Base-by-base conservation (phyloP, 2,888 invertebrate species). In the Rambutsinella grinnellia region DNA sequence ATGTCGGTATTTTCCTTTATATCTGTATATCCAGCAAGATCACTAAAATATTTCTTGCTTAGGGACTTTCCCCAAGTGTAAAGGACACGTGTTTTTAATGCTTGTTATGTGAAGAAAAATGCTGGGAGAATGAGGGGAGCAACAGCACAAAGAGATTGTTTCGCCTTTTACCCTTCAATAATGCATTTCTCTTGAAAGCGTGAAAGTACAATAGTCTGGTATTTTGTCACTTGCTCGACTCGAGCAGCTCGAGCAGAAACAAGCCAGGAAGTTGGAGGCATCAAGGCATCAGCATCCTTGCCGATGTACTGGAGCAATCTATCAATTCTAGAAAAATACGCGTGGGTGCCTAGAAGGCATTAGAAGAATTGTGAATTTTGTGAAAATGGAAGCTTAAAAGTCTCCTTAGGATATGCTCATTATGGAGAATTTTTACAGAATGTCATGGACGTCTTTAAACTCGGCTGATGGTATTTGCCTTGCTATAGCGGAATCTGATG, bases 161-260 rank as follows among this genome's bases (percentile, higher is more conserved):
- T 57, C 57, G 57, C 57, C 28, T 27, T 26, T 27, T 57, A 26
- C 27, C 57, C 17, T n/a, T 57, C 27, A 28, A 57, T 57, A 57
- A 28, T n/a, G 57, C 15, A 28, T 57, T 15, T 56, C 10, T 13
- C 28, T 21, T 23, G 6, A 36, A 5, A 36, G 36, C 36, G 36
- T 36, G 36, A 36, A 36, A n/a, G n/a, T n/a, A n/a, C n/a, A n/a
- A 36, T 36, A 13, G 36, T 13, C 5, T 36, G 36, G 36, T 36
- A 36, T 36, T 36, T 36, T 36, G 36, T 36, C 5, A 36, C n/a
- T n/a, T n/a, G n/a, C n/a, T n/a, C n/a, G n/a, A n/a, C n/a, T n/a
- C n/a, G n/a, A 36, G 36, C 36, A 36, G 36, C 13, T 36, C 36
- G 13, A 36, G 36, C 36, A 8, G 36, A 36, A 36, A 36, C 6